A percentile compares a stretch with the other conserved stretches of the same genome.
These are phyloP conservation scores for Diadophis punctatus DNA, from an alignment of 2,113 vertebrate species.

Conservation along the genomic window DNA sequence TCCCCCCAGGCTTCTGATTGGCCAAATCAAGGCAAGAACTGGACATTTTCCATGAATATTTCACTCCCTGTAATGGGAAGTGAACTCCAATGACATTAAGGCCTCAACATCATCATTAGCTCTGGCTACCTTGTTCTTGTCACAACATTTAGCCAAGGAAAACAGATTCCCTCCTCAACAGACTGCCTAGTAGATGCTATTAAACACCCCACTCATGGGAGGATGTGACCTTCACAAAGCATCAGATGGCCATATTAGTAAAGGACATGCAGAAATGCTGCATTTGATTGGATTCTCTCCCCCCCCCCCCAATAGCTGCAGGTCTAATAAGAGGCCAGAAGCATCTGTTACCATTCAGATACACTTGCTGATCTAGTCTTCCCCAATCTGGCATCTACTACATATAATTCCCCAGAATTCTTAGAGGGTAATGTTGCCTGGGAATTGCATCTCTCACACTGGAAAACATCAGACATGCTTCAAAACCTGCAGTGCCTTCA, in stretches of 20 bases:
- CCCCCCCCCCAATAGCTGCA: neutral
- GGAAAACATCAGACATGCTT: neutral
- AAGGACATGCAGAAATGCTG: neutral
- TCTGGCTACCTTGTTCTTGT: constrained; percentile 7
- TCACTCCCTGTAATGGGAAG: neutral
- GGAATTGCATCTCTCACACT: neutral
- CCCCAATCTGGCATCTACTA: neutral
- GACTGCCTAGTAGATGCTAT: constrained; percentile 20
- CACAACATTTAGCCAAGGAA: neutral
- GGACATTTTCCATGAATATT: constrained; percentile 5
- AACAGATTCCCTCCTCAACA: neutral
- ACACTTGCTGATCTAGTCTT: neutral
- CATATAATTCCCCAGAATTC: neutral
- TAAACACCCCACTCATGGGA: neutral
- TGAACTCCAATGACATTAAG: neutral
- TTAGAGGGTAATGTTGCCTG: neutral
- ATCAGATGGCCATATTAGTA: neutral
- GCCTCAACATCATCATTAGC: neutral
- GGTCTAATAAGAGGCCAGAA: neutral
- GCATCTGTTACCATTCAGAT: neutral
- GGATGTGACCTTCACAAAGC: constrained; percentile 13
- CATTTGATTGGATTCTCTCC: neutral
- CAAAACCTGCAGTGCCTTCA: neutral
- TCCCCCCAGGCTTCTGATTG: neutral
- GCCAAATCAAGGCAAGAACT: neutral